Evolutionary conservation across 2,113 vertebrate species (phyloP).

Genomic region (Parotia lawesii): DNA sequence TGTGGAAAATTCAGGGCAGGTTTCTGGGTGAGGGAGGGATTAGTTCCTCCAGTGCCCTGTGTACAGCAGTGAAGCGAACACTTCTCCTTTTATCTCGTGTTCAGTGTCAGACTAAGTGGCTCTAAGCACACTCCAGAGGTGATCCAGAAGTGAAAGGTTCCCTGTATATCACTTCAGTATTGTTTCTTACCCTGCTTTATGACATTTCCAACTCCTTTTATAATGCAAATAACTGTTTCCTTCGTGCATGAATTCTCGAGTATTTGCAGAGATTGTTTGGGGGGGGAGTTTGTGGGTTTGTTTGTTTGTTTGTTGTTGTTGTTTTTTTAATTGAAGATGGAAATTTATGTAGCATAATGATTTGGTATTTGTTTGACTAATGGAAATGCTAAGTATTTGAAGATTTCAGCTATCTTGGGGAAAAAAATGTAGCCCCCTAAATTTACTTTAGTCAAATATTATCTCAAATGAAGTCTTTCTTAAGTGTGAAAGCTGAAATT

Average conservation of each 20-base stretch:
- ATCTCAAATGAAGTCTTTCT: not conserved
- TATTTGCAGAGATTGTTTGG: not conserved
- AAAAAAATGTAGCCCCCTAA: not conserved
- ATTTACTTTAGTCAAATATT: not conserved
- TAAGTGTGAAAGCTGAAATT: not conserved
- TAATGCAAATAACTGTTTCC: not conserved
- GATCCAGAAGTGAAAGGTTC: not conserved
- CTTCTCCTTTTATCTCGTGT: not conserved
- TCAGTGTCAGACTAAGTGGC: not conserved
- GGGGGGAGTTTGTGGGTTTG: accelerated
- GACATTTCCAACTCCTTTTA: not conserved
- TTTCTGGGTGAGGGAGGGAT: not conserved
- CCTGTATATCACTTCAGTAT: not conserved
- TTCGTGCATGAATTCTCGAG: accelerated
- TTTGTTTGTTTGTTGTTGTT: accelerated
- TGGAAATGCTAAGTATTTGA: not conserved
- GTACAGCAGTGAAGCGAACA: not conserved
- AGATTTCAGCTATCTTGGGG: no score
- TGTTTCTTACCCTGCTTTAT: not conserved
- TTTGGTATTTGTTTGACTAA: not conserved
- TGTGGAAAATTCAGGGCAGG: not conserved
- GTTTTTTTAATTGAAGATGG: not conserved
- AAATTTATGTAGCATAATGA: not conserved
- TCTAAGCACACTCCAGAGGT: not conserved
- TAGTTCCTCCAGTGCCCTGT: not conserved